These are phyloP conservation scores for Linnaemya vulpina DNA, from an alignment of 2,888 invertebrate genomes.

Conservation along the genomic window DNA sequence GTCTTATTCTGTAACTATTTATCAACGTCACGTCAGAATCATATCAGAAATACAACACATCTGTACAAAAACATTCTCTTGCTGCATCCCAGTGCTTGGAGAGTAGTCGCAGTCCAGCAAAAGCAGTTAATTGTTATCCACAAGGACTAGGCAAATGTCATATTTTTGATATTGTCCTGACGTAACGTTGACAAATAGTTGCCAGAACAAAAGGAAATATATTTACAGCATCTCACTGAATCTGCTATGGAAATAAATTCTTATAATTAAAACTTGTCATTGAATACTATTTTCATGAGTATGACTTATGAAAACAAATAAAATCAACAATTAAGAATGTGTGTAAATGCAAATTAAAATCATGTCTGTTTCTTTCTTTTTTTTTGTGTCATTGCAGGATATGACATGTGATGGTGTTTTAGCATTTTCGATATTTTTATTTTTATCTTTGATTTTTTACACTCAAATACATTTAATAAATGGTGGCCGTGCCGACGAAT, in stretches of 20 bases:
- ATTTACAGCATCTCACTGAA: neutral
- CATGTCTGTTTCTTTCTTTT: conserved; percentile 14
- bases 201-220: neutral
- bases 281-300: neutral
- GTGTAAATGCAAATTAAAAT: conserved; percentile 2
- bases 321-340: too few species aligned
- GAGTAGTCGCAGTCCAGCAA: too few species aligned
- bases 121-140: too few species aligned
- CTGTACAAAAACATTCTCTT: too few species aligned
- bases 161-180: too few species aligned
- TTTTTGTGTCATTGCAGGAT: conserved; percentile 78
- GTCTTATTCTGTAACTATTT: too few species aligned
- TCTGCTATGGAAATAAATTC: neutral
- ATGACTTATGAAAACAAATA: too few species aligned
- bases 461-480: conserved; percentile 80
- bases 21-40: too few species aligned
- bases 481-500: conserved; percentile 85
- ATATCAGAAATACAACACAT: too few species aligned
- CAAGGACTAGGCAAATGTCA: too few species aligned
- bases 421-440: conserved; percentile 83
- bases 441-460: conserved; percentile 80
- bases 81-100: too few species aligned
- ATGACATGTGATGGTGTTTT: conserved; percentile 83
- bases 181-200: too few species aligned
- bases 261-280: neutral